phyloP scores from a whole-genome alignment of 2,797 vertebrate species.

The Antennarius maculatus region DNA sequence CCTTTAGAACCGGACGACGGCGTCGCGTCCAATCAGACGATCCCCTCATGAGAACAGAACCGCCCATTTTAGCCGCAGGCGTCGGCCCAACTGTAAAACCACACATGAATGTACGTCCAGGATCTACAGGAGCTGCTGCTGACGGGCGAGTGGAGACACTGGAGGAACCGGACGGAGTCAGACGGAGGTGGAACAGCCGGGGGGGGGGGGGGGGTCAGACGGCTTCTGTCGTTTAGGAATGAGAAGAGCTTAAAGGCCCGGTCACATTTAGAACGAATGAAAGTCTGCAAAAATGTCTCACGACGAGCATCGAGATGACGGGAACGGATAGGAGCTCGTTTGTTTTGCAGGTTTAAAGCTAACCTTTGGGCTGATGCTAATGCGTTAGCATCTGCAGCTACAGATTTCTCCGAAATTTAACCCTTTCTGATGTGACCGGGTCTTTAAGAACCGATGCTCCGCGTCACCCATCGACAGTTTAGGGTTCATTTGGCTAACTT shows the following conservation, averaged over 20 bases:
- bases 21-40: background rate
- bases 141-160: constrained; percentile 34
- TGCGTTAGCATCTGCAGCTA: background rate
- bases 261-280: constrained; percentile 4
- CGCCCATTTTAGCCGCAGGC: constrained; percentile 11
- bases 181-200: background rate
- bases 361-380: too few relatives aligned
- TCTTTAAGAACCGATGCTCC: constrained; percentile 5
- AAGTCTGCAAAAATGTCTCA: too few relatives aligned
- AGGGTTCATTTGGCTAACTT: too few relatives aligned
- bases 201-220: background rate
- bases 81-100: constrained; percentile 51
- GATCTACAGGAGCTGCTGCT: constrained; percentile 26
- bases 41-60: constrained; percentile 29
- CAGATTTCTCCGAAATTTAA: too few relatives aligned
- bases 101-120: constrained; percentile 71
- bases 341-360: too few relatives aligned
- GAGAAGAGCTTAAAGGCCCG: constrained; percentile 14
- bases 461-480: too few relatives aligned
- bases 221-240: background rate
- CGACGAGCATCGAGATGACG: too few relatives aligned
- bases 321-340: too few relatives aligned
- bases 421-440: constrained; percentile 21
- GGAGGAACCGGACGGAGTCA: constrained; percentile 20
- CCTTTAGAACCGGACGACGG: constrained; percentile 30